phyloP scores from a whole-genome alignment of 2,797 vertebrate genomes.

The Nannoperca australis region DNA sequence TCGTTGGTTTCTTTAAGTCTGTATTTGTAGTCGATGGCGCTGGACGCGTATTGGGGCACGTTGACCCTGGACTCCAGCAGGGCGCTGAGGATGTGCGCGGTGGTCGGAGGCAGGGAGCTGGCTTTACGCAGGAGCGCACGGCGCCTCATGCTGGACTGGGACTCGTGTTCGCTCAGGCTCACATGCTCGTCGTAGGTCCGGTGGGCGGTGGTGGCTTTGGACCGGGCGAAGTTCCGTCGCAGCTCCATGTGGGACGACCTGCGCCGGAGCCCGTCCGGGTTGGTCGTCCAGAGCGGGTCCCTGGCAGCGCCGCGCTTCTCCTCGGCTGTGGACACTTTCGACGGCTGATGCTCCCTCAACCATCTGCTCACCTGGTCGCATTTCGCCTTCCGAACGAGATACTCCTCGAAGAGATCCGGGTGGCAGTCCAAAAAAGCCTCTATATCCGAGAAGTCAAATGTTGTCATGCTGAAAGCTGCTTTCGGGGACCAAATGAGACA shows the following conservation, averaged over 20 bases:
- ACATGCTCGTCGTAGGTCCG: constrained; percentile 87
- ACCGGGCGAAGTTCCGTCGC: constrained; percentile 86
- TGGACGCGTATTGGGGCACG: constrained; percentile 86
- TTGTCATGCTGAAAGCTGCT: constrained; percentile 76
- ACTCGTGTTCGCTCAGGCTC: constrained; percentile 81
- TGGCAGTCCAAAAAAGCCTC: constrained; percentile 88
- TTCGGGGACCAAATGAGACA: constrained; percentile 19
- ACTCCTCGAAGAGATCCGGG: constrained; percentile 87
- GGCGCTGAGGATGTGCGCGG: constrained; percentile 88
- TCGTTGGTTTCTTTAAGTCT: constrained; percentile 86
- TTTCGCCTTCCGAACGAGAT: constrained; percentile 84
- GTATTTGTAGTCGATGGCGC: constrained; percentile 88
- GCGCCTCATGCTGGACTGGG: constrained; percentile 85
- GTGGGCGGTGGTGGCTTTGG: constrained; percentile 85
- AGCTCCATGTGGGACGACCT: constrained; percentile 88
- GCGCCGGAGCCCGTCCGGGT: constrained; percentile 82
- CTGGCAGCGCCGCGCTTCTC: constrained; percentile 71
- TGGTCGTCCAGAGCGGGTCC: constrained; percentile 76
- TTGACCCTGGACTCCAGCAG: constrained; percentile 88
- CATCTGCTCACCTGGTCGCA: constrained; percentile 83
- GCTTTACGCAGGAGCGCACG: constrained; percentile 88
- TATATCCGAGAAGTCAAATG: constrained; percentile 86
- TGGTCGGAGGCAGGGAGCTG: constrained; percentile 88
- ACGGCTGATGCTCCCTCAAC: constrained; percentile 80
- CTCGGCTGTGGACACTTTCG: constrained; percentile 73